phyloP scores from a whole-genome alignment of 2,797 vertebrate species.

The Pagetopsis macropterus region DNA sequence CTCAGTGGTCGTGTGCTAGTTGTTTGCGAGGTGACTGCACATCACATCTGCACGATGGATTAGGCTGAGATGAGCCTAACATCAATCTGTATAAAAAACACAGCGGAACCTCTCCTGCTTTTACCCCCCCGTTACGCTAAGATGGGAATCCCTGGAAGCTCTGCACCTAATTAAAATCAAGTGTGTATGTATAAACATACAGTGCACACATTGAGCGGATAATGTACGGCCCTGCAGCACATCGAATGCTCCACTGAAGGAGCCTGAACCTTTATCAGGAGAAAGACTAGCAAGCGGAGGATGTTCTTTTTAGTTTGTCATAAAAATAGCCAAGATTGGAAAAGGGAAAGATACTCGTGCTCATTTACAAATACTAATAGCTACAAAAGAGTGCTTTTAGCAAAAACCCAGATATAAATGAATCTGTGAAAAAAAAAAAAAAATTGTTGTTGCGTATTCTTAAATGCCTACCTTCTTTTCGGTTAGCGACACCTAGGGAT shows the following conservation, averaged over 20 bases:
- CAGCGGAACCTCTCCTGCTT: conserved; percentile 42
- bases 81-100: conserved; percentile 62
- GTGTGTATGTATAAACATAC: conserved; percentile 41
- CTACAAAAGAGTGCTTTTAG: conserved; percentile 46
- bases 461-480: conserved; percentile 97
- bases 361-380: conserved; percentile 25
- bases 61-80: conserved; percentile 60
- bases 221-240: conserved; percentile 30
- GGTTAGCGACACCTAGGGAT: conserved; percentile 99
- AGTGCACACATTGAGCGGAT: conserved; percentile 36
- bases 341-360: conserved; percentile 23
- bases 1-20: conserved; percentile 26
- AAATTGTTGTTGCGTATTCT: conserved; percentile 83
- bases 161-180: conserved; percentile 58
- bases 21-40: conserved; percentile 49
- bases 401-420: conserved; percentile 54
- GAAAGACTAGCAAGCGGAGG: conserved; percentile 32
- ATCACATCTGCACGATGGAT: conserved; percentile 61
- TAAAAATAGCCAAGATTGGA: conserved; percentile 16
- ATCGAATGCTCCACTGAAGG: conserved; percentile 45
- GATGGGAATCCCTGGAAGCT: conserved; percentile 48
- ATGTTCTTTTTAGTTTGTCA: conserved; percentile 13
- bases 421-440: conserved; percentile 86
- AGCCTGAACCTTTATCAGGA: conserved; percentile 43
- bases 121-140: conserved; percentile 25